Conservation (phyloP, 2,797 vertebrate species). For the Aulostomus chinensis region DNA sequence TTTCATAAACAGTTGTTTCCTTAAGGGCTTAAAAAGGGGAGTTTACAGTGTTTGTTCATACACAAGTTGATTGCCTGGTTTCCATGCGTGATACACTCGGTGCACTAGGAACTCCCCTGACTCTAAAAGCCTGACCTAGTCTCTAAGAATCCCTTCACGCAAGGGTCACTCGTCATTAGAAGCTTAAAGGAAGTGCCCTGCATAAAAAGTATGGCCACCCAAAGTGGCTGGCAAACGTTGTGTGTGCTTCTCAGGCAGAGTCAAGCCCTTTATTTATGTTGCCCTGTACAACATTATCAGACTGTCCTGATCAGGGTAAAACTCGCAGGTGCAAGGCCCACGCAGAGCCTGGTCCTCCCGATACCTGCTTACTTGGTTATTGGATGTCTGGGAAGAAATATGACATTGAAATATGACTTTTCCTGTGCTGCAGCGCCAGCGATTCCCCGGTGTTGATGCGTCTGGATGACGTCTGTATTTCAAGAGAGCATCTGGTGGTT, state of each 20-base stretch:
- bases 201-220: constrained; percentile 84
- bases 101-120: constrained; percentile 78
- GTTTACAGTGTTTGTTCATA: constrained; percentile 61
- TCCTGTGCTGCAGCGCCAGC: too few species aligned
- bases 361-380: too few species aligned
- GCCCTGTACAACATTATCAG: constrained; percentile 54
- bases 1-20: constrained; percentile 45
- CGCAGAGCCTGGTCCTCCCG: too few species aligned
- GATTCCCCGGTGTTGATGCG: too few species aligned
- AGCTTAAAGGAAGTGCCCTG: constrained; percentile 77
- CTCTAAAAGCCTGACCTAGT: constrained; percentile 79
- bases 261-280: constrained; percentile 69
- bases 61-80: constrained; percentile 67
- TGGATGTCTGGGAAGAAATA: too few species aligned
- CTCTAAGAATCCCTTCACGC: constrained; percentile 81
- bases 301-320: constrained; percentile 30
- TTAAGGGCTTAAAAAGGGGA: constrained; percentile 42
- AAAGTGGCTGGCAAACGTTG: constrained; percentile 77
- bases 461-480: too few species aligned
- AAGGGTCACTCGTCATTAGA: constrained; percentile 85
- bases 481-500: too few species aligned
- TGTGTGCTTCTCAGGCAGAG: constrained; percentile 61
- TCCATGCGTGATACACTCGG: constrained; percentile 79
- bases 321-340: constrained; percentile 14
- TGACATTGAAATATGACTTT: too few species aligned